phyloP scores from a whole-genome alignment of 2,797 vertebrate species.

The Hemitrygon akajei region DNA sequence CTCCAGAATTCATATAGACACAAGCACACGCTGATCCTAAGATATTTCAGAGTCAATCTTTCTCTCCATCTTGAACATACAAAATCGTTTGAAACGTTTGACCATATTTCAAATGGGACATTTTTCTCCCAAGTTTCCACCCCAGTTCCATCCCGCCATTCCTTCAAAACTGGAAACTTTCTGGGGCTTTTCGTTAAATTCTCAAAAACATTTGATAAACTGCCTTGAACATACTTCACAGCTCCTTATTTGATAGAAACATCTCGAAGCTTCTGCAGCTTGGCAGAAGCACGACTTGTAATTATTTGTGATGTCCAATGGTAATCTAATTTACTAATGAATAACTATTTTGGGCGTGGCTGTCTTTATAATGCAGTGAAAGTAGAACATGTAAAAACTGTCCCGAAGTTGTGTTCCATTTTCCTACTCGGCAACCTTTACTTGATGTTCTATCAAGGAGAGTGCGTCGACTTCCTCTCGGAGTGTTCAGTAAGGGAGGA shows the following conservation, averaged over 20 bases:
- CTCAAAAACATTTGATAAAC: neutral
- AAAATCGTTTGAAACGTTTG: neutral
- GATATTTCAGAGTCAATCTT: neutral
- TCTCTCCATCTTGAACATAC: neutral
- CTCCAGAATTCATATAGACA: neutral
- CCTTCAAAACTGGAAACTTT: neutral
- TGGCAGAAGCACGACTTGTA: neutral
- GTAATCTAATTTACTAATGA: neutral
- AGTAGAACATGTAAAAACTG: neutral
- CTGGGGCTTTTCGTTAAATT: neutral
- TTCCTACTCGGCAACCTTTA: neutral
- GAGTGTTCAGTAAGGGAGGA: neutral
- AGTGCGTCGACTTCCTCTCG: neutral
- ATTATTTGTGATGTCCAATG: neutral
- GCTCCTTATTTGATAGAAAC: neutral
- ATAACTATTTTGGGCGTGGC: neutral
- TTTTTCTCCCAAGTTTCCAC: too few relatives aligned
- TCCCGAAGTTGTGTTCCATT: neutral
- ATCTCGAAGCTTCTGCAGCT: neutral
- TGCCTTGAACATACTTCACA: neutral
- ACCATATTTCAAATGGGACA: neutral
- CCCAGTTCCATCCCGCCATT: too few relatives aligned
- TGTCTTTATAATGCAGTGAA: neutral
- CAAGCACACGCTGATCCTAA: neutral
- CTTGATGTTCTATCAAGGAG: neutral